Conservation (phyloP, 2,113 vertebrate species). For the Nannospalax galili region DNA sequence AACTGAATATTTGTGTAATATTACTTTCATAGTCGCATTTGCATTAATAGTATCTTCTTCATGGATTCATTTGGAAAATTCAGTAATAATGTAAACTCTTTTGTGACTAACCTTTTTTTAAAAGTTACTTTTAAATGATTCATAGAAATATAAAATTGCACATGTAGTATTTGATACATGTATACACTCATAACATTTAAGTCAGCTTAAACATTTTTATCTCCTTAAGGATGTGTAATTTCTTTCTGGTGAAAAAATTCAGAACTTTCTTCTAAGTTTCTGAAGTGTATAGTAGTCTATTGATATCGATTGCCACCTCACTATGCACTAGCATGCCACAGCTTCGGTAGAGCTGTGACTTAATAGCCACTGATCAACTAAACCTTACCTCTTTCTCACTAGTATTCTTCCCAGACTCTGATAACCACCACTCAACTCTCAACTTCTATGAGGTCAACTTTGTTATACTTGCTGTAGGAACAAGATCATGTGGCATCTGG, state of each 20-base stretch:
- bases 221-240: background rate
- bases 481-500: background rate
- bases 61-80: background rate
- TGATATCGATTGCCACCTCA: background rate
- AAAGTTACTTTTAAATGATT: background rate
- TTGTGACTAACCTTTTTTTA: background rate
- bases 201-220: background rate
- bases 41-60: background rate
- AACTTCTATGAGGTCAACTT: background rate
- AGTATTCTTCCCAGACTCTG: background rate
- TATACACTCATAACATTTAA: background rate
- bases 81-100: background rate
- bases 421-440: no score
- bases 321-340: background rate
- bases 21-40: background rate
- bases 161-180: background rate
- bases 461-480: background rate
- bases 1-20: background rate
- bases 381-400: background rate
- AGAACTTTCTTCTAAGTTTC: background rate
- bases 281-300: background rate
- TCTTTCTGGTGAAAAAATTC: background rate
- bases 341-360: background rate
- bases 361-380: background rate
- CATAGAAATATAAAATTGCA: background rate